Evolutionary conservation across 2,113 vertebrate species (phyloP), one percentile per base, ranked within the genome.

Genomic region (Hippocampus mohnikei): DNA sequence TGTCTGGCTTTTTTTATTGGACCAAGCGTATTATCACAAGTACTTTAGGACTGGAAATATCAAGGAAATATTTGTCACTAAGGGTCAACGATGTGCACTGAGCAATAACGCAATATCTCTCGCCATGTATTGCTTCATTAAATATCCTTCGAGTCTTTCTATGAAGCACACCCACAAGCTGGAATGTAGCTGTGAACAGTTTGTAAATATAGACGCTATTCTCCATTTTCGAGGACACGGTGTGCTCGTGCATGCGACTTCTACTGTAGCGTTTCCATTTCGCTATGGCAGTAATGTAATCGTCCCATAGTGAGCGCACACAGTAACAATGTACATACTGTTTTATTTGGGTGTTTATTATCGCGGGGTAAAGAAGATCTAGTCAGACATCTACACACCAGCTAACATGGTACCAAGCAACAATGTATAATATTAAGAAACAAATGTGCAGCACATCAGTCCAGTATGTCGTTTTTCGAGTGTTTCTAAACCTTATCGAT

Each of bases 231-330:
- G 75, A 82, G 78, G 76, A 86, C 86, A 86, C 82, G 86, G 83
- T 86, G 77, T 89, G 83, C 75, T 86, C 85, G 81, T 92, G 94
- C 95, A 96, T 95, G 95, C 93, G 92, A 94, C 94, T 92, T 90
- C 92, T 91, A 89, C 92, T 78, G 90, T 91, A 90, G 84, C 88
- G 90, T 89, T 92, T 86, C 85, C 85, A 88, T 89, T 91, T 93
- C 92, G 82, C 85, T 92, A 91, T 93, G 91, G 91, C 88, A 89
- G 92, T 92, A 91, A 89, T 55, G 52, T 55, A 21, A 9, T n/a
- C 20, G 2, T 23, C 21, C 9, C 52, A 55, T n/a, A 6, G 52
- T 55, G 21, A 55, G 52, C n/a, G 10, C 52, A 60, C 58, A 60
- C 58, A 18, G 18, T 25, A 46, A 16, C 1, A 15, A 16, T 65